Conservation (phyloP, 30 jellyfish, hydroid and myxozoan genomes). For the Sanderia malayensis region DNA sequence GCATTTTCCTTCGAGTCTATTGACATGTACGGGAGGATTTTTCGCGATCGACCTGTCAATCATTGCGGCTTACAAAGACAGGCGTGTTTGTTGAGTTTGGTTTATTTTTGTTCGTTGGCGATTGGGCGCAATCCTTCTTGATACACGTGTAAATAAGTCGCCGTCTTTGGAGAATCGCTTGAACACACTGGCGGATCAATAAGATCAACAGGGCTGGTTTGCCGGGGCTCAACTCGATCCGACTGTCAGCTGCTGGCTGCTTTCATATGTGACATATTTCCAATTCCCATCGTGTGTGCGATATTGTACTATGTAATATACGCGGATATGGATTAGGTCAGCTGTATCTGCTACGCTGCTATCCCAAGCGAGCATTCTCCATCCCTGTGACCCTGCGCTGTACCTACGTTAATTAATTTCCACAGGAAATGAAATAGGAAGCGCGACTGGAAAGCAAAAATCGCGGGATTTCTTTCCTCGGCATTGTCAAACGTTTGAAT, state of each 20-base stretch:
- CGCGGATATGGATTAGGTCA: too few species aligned
- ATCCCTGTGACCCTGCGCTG: too few species aligned
- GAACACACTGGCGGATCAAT: constrained; percentile 34
- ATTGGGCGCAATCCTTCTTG: constrained; percentile 37
- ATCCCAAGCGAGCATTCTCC: too few species aligned
- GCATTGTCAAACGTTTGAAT: too few species aligned
- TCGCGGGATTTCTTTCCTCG: too few species aligned
- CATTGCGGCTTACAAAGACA: constrained; percentile 45
- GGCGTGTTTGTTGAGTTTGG: constrained; percentile 25
- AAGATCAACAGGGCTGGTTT: constrained; percentile 45
- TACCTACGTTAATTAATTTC: too few species aligned
- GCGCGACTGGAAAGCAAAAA: too few species aligned
- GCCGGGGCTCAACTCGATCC: constrained; percentile 58
- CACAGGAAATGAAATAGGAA: too few species aligned
- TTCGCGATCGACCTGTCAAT: constrained; percentile 22
- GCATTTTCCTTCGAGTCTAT: not conserved
- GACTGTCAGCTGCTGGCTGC: constrained; percentile 59
- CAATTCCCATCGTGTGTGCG: constrained; percentile 38
- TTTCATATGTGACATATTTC: constrained; percentile 42
- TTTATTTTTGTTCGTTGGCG: constrained; percentile 21
- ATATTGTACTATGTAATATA: constrained; percentile 60
- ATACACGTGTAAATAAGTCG: constrained; percentile 52
- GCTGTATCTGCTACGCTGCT: too few species aligned
- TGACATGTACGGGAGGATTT: constrained; percentile 5
- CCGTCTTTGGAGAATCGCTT: constrained; percentile 60